Conservation (phyloP, 2,797 vertebrate species). For the Notolepis coatsorum region DNA sequence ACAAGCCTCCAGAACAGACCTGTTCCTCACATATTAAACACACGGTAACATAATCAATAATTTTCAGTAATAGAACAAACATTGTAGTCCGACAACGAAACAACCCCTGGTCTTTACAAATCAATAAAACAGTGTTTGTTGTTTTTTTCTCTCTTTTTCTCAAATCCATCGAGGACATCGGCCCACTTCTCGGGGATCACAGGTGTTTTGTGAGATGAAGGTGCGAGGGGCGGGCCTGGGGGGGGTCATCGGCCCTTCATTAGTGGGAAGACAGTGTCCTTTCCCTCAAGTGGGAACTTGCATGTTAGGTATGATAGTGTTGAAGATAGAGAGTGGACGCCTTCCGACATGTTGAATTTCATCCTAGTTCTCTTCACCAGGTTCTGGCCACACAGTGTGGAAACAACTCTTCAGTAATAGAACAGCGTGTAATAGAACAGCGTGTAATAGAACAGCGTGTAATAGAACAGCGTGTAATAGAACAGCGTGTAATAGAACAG, state of each 20-base stretch:
- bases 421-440: too few relatives aligned
- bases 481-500: too few relatives aligned
- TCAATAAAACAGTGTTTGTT: constrained; percentile 65
- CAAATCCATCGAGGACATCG: constrained; percentile 58
- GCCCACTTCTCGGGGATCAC: constrained; percentile 68
- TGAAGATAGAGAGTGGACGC: too few relatives aligned
- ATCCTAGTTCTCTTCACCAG: too few relatives aligned
- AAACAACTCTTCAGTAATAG: too few relatives aligned
- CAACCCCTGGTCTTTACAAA: constrained; percentile 64
- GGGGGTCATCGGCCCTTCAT: not conserved
- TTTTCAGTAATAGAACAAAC: constrained; percentile 70
- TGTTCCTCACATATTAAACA: constrained; percentile 63
- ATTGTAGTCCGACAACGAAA: constrained; percentile 58
- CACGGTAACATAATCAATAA: constrained; percentile 68
- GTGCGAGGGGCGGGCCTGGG: constrained; percentile 9
- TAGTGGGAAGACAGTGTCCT: constrained; percentile 7
- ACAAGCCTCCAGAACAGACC: constrained; percentile 73
- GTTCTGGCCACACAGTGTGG: too few relatives aligned
- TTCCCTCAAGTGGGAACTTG: not conserved
- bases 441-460: too few relatives aligned
- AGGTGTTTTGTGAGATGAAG: constrained; percentile 38
- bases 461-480: too few relatives aligned
- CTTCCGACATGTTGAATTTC: too few relatives aligned
- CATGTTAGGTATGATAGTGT: too few relatives aligned
- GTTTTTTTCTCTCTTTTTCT: constrained; percentile 66